Evolutionary conservation across 2,113 vertebrate genomes (phyloP).

Genomic region (Hydropotes inermis): DNA sequence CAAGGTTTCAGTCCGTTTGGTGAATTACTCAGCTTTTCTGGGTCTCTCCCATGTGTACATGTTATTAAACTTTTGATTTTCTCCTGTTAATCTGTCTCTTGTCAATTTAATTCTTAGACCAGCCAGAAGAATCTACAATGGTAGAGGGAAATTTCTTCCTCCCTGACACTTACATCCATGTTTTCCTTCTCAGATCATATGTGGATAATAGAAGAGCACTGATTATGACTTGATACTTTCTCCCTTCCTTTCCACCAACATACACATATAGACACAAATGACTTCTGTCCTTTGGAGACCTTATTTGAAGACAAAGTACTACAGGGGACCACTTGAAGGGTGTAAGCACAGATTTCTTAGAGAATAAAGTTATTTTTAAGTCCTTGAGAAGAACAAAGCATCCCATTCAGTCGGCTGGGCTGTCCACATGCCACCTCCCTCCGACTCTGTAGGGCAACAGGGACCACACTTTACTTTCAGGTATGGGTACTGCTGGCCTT

Average conservation of each 20-base stretch:
- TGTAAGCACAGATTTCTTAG: not conserved
- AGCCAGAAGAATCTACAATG: not conserved
- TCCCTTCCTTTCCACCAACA: not conserved
- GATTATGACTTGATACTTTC: not conserved
- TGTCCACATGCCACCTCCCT: not conserved
- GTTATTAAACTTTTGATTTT: not conserved
- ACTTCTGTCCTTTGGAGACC: accelerated
- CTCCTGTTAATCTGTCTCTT: not conserved
- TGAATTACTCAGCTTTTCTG: not conserved
- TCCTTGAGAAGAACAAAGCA: not conserved
- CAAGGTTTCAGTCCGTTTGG: not conserved
- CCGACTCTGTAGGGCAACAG: not conserved
- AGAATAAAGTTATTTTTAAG: not conserved
- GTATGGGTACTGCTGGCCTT: not conserved
- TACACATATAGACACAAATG: not conserved
- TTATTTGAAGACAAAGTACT: not conserved
- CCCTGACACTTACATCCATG: not conserved
- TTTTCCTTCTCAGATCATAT: not conserved
- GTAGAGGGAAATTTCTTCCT: not conserved
- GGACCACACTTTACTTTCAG: not conserved
- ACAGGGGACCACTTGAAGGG: not conserved
- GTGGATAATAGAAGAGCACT: not conserved
- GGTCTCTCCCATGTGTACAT: not conserved
- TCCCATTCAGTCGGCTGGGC: not conserved
- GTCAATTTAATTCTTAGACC: not conserved